These are phyloP conservation scores for Podabrus alpinus DNA, from an alignment of 2,888 invertebrate species.

Conservation along the genomic window DNA sequence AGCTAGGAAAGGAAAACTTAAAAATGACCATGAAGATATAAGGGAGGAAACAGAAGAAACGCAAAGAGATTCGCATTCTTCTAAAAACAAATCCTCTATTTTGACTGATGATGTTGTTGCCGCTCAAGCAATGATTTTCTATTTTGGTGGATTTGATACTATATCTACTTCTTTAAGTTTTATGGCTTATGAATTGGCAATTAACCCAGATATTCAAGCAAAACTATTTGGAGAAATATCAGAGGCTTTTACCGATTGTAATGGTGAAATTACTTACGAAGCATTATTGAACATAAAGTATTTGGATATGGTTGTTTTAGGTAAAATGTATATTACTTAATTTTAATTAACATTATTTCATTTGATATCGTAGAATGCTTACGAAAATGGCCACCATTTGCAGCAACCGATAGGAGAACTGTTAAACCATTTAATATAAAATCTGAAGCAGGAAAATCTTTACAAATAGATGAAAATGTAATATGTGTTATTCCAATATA, in stretches of 20 bases:
- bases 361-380: constrained; percentile 12
- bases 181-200: not conserved
- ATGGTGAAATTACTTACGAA: not conserved
- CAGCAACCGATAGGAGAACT: constrained; percentile 13
- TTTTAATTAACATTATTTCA: not conserved
- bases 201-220: not conserved
- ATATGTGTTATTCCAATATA: constrained; percentile 37
- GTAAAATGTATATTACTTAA: not conserved
- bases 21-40: not conserved
- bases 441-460: constrained; percentile 12
- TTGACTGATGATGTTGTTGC: not conserved
- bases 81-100: not conserved
- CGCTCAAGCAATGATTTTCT: not conserved
- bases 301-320: not conserved
- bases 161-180: not conserved
- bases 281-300: not conserved
- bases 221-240: not conserved
- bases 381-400: constrained; percentile 41
- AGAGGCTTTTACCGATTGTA: not conserved
- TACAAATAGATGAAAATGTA: constrained; percentile 1
- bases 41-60: not conserved
- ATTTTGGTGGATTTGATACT: not conserved
- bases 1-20: not conserved
- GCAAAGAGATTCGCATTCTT: not conserved
- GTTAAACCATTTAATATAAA: constrained; percentile 36